Conservation (phyloP, 92 coral and sea anemone species). For the Phymanthus crucifer region DNA sequence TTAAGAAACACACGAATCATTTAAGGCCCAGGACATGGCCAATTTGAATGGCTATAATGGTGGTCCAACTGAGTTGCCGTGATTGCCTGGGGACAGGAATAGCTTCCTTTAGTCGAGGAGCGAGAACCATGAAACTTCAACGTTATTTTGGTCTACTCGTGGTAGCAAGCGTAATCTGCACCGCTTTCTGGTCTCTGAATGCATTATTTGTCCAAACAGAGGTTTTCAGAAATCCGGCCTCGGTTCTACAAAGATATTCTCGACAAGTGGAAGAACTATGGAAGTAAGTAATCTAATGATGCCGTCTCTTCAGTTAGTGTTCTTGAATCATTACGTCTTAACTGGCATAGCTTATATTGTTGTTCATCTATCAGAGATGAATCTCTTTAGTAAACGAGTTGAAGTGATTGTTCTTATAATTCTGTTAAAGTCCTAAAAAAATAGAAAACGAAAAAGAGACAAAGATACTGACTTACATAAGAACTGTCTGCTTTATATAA, state of each 20-base stretch:
- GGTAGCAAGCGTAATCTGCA: neutral
- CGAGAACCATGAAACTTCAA: conserved; percentile 8
- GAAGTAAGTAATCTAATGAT: neutral
- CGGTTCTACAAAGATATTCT: neutral
- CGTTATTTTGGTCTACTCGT: conserved; percentile 1
- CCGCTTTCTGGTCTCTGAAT: neutral
- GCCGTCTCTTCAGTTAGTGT: neutral
- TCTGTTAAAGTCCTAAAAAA: no score
- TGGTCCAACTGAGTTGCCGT: neutral
- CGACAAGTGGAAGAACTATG: neutral
- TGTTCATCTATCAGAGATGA: no score
- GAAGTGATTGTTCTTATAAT: no score
- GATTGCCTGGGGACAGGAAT: neutral
- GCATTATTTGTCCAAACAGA: neutral
- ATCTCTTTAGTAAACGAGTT: no score
- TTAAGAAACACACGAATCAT: neutral
- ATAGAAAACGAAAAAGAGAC: no score
- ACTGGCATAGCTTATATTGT: neutral
- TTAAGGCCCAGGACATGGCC: neutral
- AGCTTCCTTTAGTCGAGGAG: neutral
- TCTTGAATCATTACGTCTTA: neutral
- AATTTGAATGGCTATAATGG: neutral
- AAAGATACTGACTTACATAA: no score
- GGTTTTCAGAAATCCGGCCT: neutral
- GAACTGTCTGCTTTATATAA: no score